Conservation (phyloP, 2,797 vertebrate species). For the Myripristis jacobus region DNA sequence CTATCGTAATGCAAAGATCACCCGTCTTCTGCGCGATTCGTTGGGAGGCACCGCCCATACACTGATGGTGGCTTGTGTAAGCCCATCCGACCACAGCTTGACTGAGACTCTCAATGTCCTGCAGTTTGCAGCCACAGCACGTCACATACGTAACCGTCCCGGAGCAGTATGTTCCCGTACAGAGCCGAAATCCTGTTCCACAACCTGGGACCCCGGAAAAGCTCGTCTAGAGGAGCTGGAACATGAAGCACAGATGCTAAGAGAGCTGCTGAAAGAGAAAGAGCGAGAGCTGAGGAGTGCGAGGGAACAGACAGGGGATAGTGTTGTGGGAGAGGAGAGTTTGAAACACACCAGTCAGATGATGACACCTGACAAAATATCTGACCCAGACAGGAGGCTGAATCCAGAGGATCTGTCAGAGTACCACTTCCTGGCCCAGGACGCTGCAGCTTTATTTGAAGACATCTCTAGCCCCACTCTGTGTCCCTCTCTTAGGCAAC, state of each 20-base stretch:
- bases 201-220: constrained; percentile 82
- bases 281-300: constrained; percentile 74
- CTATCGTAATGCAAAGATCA: constrained; percentile 92
- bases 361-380: constrained; percentile 42
- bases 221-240: constrained; percentile 87
- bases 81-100: constrained; percentile 88
- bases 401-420: constrained; percentile 76
- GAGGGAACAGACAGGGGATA: constrained; percentile 63
- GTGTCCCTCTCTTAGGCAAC: constrained; percentile 76
- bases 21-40: constrained; percentile 92
- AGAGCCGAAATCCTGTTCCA: constrained; percentile 42
- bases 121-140: constrained; percentile 90
- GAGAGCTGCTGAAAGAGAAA: constrained; percentile 87
- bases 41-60: constrained; percentile 92
- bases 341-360: constrained; percentile 65
- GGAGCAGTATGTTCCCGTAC: constrained; percentile 51
- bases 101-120: constrained; percentile 91
- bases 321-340: constrained; percentile 45
- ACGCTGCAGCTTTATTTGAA: constrained; percentile 84
- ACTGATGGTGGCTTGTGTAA: constrained; percentile 92
- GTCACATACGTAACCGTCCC: constrained; percentile 88
- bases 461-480: constrained; percentile 73
- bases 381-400: constrained; percentile 70
- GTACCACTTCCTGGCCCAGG: constrained; percentile 82
- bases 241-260: constrained; percentile 86